A percentile compares a stretch with the other conserved stretches of the same genome.
phyloP scores from a whole-genome alignment of 92 coral and sea anemone species.

The Scolanthus callimorphus region DNA sequence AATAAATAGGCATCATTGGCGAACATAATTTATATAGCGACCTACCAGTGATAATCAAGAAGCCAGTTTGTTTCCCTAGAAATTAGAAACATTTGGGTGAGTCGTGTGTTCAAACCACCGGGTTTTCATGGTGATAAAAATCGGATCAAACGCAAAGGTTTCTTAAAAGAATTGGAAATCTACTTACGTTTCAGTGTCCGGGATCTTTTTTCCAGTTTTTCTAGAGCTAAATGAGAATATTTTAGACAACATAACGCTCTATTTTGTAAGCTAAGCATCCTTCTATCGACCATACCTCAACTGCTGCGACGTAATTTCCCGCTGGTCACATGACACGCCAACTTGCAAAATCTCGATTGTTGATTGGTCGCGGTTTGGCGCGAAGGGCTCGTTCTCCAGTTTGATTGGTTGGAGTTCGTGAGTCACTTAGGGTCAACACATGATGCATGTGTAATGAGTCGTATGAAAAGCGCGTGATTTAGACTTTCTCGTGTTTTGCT shows the following conservation, averaged over 20 bases:
- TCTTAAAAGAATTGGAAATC: no score
- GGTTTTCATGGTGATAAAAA: no score
- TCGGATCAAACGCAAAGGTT: no score
- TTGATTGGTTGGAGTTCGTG: constrained; percentile 52
- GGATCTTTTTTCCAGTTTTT: constrained; percentile 65
- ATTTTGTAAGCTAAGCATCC: constrained; percentile 12
- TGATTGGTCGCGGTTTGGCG: constrained; percentile 85
- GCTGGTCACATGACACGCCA: constrained; percentile 73
- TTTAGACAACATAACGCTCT: constrained; percentile 73
- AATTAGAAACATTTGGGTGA: neutral
- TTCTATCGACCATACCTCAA: constrained; percentile 28
- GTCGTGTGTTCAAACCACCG: neutral
- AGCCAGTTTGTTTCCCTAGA: neutral
- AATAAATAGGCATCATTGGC: no score
- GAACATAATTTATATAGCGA: no score
- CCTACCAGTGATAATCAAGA: neutral
- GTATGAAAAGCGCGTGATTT: constrained; percentile 85
- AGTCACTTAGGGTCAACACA: constrained; percentile 1
- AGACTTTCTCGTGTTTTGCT: no score
- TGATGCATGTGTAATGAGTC: constrained; percentile 20
- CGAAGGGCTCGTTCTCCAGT: constrained; percentile 40
- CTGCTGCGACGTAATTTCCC: constrained; percentile 10
- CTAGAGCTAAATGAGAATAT: constrained; percentile 84
- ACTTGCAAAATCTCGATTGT: constrained; percentile 25
- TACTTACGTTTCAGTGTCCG: constrained; percentile 58